These are phyloP conservation scores for Drosophila sp. DNA, from an alignment of 1,140 invertebrate species.

Conservation along the genomic window DNA sequence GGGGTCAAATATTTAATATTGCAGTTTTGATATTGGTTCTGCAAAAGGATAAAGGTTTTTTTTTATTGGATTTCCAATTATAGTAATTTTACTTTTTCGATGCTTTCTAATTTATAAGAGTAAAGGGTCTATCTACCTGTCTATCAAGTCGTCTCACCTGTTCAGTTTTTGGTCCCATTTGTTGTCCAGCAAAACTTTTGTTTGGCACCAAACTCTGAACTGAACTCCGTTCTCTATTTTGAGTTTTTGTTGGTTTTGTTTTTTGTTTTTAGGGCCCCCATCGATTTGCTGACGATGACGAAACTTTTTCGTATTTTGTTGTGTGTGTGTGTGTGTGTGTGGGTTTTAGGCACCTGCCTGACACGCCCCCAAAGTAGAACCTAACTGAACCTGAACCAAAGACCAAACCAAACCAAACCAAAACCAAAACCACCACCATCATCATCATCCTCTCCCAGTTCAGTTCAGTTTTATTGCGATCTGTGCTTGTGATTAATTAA, in stretches of 20 bases:
- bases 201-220: conserved; percentile 18
- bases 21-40: too few species aligned
- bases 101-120: not conserved
- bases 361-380: conserved; percentile 37
- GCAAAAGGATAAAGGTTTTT: too few species aligned
- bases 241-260: conserved; percentile 17
- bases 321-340: conserved; percentile 6
- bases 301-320: conserved; percentile 46
- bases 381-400: not conserved
- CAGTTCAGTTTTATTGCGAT: conserved; percentile 66
- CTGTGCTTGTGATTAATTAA: conserved; percentile 81
- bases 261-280: conserved; percentile 23
- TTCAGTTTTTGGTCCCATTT: conserved; percentile 5
- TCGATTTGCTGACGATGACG: conserved; percentile 72
- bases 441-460: conserved; percentile 8
- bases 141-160: not conserved
- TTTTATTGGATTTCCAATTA: not conserved
- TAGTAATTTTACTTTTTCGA: conserved; percentile 14
- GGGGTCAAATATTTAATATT: too few species aligned
- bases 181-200: conserved; percentile 9
- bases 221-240: conserved; percentile 17
- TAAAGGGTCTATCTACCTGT: not conserved
- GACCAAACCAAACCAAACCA: not conserved
- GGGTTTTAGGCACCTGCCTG: conserved; percentile 62
- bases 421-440: not conserved